Evolutionary conservation across 2,113 vertebrate species (phyloP), one percentile per base, ranked within the genome.

Genomic region (Pantherophis guttatus): DNA sequence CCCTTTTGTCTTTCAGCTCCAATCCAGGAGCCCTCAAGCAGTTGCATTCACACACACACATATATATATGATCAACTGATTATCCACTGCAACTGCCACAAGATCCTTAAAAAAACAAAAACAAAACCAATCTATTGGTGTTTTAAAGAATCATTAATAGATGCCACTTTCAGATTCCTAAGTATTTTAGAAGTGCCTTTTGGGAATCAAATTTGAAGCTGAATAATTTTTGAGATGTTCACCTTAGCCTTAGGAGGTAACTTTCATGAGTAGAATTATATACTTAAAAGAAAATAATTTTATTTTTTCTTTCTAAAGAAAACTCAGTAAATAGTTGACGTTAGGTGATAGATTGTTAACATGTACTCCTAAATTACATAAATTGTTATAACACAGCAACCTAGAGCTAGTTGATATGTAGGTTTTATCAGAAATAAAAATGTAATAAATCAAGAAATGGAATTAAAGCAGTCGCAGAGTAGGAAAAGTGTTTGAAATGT

Each of bases 281-380:
- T 90, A 88, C 33, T 92, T 86, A 88, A 59, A 94, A 95, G 88
- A 0, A 95, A 93, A 87, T 15, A 48, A 92, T 94, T 39, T 86
- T 81, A 15, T 39, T 75, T 29, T 24, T 11, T 91, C 87, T 65
- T 58, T 59, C 59, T 89, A 52, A 59, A 24, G 50, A 87, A 93
- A 9, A 89, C 44, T 23, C n/a, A 87, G n/a, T 53, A 90, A 58
- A 11, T 95, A 70, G 44, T 48, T 48, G 44, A 5, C 0, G 94
- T 75, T 24, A 62, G 11, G 17, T 86, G 54, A 21, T 29, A 91
- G 2, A 24, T 17, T 58, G 8, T 86, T 91, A 48, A 87, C 1
- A 24, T 48, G 13, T 52, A 62, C 5, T 53, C 3, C 48, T 62
- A 53, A 87, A 8, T 44, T 44, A 87, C 50, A 39, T 17, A 23